Evolutionary conservation across 2,888 invertebrate genomes (phyloP).

Genomic region (Nymphalis c-album): DNA sequence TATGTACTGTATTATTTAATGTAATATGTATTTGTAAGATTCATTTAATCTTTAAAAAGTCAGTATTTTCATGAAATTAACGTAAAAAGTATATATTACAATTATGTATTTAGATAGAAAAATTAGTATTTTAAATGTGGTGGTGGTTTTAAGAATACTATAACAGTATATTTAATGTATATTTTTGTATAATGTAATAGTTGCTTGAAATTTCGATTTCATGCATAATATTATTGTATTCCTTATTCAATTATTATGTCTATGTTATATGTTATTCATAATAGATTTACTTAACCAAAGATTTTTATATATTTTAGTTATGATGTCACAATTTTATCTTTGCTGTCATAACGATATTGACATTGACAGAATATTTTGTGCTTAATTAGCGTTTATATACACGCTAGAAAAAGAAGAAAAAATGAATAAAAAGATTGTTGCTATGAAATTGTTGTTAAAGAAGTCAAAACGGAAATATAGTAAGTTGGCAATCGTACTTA

Average conservation of each 20-base stretch:
- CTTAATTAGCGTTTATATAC: background rate
- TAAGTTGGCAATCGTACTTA: conserved; percentile 39
- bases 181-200: conserved; percentile 39
- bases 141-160: conserved; percentile 38
- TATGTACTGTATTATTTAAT: background rate
- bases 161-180: conserved; percentile 36
- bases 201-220: background rate
- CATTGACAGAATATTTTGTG: too few relatives aligned
- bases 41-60: background rate
- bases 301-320: conserved; percentile 29
- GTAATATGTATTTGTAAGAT: background rate
- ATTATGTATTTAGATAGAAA: conserved; percentile 19
- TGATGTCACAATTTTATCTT: conserved; percentile 8
- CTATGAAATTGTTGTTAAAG: conserved; percentile 4
- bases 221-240: conserved; percentile 18
- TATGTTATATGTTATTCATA: conserved; percentile 32
- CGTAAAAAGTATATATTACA: conserved; percentile 8
- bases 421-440: conserved; percentile 2
- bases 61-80: conserved; percentile 12
- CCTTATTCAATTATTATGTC: conserved; percentile 36
- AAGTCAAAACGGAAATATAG: conserved; percentile 1
- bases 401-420: too few relatives aligned
- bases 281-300: conserved; percentile 40
- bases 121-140: conserved; percentile 28
- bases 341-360: background rate